These are phyloP conservation scores for Melinaea marsaeus DNA, from an alignment of 2,888 invertebrate genomes.

Conservation along the genomic window DNA sequence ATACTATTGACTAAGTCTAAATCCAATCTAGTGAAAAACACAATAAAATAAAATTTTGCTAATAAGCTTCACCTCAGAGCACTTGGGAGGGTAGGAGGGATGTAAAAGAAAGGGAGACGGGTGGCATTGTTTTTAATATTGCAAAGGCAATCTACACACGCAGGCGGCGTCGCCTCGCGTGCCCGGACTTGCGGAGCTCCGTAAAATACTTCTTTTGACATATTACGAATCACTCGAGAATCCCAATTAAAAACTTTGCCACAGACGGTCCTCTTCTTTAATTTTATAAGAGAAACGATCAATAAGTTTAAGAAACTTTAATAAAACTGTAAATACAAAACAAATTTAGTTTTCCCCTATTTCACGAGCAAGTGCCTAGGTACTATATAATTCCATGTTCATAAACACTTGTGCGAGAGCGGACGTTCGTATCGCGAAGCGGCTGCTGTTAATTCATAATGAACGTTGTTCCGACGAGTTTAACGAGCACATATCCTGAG, in stretches of 20 bases:
- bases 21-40: slow-evolving; percentile 26
- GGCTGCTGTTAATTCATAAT: slow-evolving; percentile 47
- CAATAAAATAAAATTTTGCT: slow-evolving; percentile 33
- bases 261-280: neutral
- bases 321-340: neutral
- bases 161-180: slow-evolving; percentile 25
- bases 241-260: neutral
- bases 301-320: neutral
- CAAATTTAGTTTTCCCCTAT: no score
- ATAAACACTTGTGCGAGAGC: neutral
- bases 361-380: neutral
- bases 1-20: no score
- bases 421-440: slow-evolving; percentile 11
- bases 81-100: slow-evolving; percentile 10
- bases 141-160: slow-evolving; percentile 32
- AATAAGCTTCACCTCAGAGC: slow-evolving; percentile 29
- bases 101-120: slow-evolving; percentile 5
- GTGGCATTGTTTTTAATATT: slow-evolving; percentile 35
- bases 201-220: slow-evolving; percentile 3
- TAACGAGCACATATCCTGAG: slow-evolving; percentile 41
- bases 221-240: neutral
- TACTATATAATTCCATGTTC: slow-evolving; percentile 6
- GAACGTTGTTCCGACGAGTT: slow-evolving; percentile 52
- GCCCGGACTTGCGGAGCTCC: slow-evolving; percentile 12
- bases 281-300: neutral